Base-by-base conservation (phyloP, 2,113 vertebrate species). In the Neodon shergylaensis region DNA sequence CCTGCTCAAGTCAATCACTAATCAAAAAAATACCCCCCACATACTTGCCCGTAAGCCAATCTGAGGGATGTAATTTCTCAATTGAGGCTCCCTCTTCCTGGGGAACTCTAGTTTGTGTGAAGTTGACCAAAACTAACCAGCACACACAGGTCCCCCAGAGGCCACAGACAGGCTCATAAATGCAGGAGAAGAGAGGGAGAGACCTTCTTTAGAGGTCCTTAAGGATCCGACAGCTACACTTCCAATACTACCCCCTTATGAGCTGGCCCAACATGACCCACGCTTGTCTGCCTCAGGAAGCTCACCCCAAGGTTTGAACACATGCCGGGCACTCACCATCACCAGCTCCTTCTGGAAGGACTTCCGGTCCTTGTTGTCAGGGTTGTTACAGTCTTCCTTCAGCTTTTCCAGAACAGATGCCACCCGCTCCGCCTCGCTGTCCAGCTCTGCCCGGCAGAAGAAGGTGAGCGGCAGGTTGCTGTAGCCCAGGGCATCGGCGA, bases 321-420 rank as follows among this genome's bases (percentile, higher is more conserved):
- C 33, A 26, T 0, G 26, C 31, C 7, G 1, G 13, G 4, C 61
- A 97, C 99, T 99, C 97, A 99, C 99, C 88, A 98, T 99, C 98
- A 99, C 98, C 58, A 99, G 99, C 94, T 99, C 99, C 96, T 99
- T 99, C 98, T 99, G 99, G 97, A 99, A 99, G 61, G 99, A 99
- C 89, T 99, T 99, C 72, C 98, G 99, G 90, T 99, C 99, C 88
- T 99, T 99, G 98, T 97, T 98, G 85, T 99, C 99, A 0, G 98
- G 85, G 81, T 98, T 99, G 98, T 99, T 99, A 96, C 99, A 99
- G 96, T 99, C 99, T 92, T 99, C 99, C 97, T 99, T 99, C 87
- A 99, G 98, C 98, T 98, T 99, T 95, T 99, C 99, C 97, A 99
- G 98, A 7, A 99, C 99, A 0, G 99, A 99, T 0, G 99, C 99